Evolutionary conservation across 1,140 invertebrate genomes (phyloP).

Genomic region (Formica selysi): DNA sequence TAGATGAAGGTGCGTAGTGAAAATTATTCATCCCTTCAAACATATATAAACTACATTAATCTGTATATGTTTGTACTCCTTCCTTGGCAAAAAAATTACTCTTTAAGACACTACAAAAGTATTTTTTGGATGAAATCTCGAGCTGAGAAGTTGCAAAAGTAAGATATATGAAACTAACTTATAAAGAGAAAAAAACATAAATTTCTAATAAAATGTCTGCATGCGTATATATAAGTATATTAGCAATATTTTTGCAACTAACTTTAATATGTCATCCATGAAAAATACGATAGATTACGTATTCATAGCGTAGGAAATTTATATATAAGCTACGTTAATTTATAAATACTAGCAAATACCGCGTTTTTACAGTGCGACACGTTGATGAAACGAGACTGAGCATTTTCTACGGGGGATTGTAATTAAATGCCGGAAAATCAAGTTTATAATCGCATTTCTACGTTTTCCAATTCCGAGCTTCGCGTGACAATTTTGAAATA

Average conservation of each 20-base stretch:
- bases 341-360: neutral
- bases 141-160: neutral
- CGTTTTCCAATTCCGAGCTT: constrained; percentile 34
- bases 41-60: constrained; percentile 27
- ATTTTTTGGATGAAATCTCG: neutral
- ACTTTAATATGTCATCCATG: neutral
- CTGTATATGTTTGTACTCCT: neutral
- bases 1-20: neutral
- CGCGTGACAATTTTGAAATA: constrained; percentile 47
- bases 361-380: constrained; percentile 12
- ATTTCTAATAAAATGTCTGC: neutral
- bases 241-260: neutral
- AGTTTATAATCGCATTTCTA: constrained; percentile 39
- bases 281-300: constrained; percentile 8
- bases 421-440: constrained; percentile 52
- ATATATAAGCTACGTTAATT: neutral
- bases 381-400: neutral
- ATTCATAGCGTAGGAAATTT: neutral
- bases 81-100: neutral
- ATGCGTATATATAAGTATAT: neutral
- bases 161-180: neutral
- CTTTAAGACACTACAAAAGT: neutral
- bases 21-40: constrained; percentile 18
- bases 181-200: neutral
- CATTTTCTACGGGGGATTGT: neutral